Conservation (phyloP, 2,888 invertebrate genomes). For the Drosophila kanekoi region DNA sequence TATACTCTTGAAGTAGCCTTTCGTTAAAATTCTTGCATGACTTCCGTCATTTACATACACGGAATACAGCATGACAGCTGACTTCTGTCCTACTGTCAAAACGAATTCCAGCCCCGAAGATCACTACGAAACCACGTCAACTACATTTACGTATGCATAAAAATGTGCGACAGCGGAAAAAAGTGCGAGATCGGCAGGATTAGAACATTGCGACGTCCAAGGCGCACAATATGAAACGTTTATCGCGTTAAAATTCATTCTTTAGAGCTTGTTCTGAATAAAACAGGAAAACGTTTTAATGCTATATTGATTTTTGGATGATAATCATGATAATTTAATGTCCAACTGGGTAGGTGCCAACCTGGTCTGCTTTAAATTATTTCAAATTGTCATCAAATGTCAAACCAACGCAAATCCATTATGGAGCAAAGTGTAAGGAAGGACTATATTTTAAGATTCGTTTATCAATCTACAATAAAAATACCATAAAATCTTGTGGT, state of each 20-base stretch:
- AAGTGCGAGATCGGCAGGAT: conserved; percentile 50
- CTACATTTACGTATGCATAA: conserved; percentile 16
- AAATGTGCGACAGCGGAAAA: conserved; percentile 34
- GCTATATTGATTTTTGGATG: conserved; percentile 36
- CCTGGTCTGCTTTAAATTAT: too few species aligned
- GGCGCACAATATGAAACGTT: conserved; percentile 20
- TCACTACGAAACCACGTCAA: conserved; percentile 6
- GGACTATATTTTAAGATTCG: too few species aligned
- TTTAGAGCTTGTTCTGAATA: conserved; percentile 31
- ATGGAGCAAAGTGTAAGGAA: conserved; percentile 9
- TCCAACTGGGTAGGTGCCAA: too few species aligned
- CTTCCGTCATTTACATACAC: conserved; percentile 83
- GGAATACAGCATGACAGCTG: conserved; percentile 82
- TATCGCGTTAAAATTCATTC: conserved; percentile 26
- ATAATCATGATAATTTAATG: too few species aligned
- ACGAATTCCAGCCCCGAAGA: conserved; percentile 27
- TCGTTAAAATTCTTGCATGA: conserved; percentile 55
- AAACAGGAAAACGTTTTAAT: conserved; percentile 79
- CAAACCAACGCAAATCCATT: conserved; percentile 54
- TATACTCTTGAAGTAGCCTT: conserved; percentile 6
- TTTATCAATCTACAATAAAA: too few species aligned
- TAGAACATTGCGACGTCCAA: conserved; percentile 35
- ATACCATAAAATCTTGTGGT: too few species aligned
- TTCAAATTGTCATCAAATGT: too few species aligned
- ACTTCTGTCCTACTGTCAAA: conserved; percentile 80